Evolutionary conservation across 2,113 vertebrate species (phyloP).

Genomic region (Centropristis striata): DNA sequence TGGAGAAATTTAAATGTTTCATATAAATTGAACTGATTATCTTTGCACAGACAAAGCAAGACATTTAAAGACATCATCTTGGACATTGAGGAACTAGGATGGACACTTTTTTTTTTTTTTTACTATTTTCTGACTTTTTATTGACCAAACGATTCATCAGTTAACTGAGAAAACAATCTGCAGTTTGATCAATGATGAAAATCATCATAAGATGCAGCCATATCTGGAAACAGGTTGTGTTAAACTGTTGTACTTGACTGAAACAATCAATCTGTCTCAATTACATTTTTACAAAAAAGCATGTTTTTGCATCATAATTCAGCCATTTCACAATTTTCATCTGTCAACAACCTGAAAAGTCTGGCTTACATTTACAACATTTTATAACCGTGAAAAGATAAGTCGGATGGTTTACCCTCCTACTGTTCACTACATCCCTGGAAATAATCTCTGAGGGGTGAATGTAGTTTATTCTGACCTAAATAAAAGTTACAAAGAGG

Average conservation of each 20-base stretch:
- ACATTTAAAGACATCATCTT: no score
- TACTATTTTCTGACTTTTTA: no score
- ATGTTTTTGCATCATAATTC: background rate
- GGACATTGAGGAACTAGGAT: no score
- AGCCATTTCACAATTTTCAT: background rate
- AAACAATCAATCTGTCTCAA: background rate
- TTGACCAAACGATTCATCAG: no score
- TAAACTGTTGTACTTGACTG: background rate
- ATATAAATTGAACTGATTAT: no score
- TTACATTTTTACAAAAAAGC: background rate
- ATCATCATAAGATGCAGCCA: no score
- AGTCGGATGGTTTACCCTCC: background rate
- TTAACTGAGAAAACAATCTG: no score
- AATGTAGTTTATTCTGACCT: slow-evolving; percentile 28
- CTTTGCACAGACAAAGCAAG: no score
- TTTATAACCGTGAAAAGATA: background rate
- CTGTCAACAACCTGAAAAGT: background rate
- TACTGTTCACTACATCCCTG: slow-evolving; percentile 2
- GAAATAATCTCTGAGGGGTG: slow-evolving; percentile 3
- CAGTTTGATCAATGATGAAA: no score
- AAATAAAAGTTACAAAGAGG: slow-evolving; percentile 22
- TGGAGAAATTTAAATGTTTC: no score
- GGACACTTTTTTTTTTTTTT: no score
- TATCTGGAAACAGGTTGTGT: background rate
- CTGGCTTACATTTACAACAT: background rate